Evolutionary conservation across 2,113 vertebrate genomes (phyloP).

Genomic region (Gila orcuttii): DNA sequence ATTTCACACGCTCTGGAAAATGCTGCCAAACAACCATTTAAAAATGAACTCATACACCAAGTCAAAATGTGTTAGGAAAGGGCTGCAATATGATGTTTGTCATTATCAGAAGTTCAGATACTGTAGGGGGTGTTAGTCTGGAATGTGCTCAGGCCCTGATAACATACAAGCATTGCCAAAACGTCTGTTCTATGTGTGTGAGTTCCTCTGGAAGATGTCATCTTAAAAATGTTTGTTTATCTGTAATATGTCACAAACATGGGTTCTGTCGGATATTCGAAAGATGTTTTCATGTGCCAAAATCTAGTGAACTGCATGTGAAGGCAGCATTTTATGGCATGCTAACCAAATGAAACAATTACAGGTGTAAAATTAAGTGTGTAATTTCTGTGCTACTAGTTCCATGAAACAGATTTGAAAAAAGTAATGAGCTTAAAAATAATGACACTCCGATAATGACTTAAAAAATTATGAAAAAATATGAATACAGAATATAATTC

Average conservation of each 20-base stretch:
- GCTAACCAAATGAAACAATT: background rate
- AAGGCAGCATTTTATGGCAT: background rate
- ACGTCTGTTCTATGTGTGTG: background rate
- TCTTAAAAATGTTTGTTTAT: constrained; percentile 17
- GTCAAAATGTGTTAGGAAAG: background rate
- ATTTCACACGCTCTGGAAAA: constrained; percentile 1
- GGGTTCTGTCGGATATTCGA: background rate
- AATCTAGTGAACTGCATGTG: background rate
- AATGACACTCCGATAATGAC: background rate
- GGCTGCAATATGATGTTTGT: background rate
- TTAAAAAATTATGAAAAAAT: background rate
- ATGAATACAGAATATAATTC: background rate
- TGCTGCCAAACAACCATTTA: constrained; percentile 17
- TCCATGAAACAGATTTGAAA: background rate
- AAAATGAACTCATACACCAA: constrained; percentile 17
- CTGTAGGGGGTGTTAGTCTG: background rate
- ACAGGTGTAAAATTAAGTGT: background rate
- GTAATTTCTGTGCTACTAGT: background rate
- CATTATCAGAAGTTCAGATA: background rate
- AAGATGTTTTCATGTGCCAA: background rate
- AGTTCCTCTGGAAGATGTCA: constrained; percentile 30
- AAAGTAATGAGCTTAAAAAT: background rate
- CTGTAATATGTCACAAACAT: background rate
- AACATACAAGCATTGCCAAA: background rate
- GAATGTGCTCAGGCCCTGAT: constrained; percentile 16